Conservation (phyloP, 2,888 invertebrate species). For the Tinea semifulvella region DNA sequence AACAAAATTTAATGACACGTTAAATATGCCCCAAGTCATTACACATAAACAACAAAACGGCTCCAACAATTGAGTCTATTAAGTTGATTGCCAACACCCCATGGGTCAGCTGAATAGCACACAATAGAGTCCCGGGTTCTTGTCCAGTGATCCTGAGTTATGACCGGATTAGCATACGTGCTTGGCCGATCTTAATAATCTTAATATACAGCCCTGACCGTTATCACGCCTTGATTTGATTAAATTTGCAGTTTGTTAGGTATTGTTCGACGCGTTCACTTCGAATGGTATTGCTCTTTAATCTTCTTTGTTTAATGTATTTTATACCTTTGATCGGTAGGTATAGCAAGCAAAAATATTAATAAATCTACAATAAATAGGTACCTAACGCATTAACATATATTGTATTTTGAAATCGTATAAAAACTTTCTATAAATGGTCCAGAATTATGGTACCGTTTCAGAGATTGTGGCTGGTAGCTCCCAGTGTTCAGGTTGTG, state of each 20-base stretch:
- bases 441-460: no score
- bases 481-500: no score
- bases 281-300: no score
- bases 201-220: conserved; percentile 11
- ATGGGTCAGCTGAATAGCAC: conserved; percentile 8
- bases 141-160: conserved; percentile 15
- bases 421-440: no score
- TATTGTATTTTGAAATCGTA: no score
- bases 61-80: not conserved
- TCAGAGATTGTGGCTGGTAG: no score
- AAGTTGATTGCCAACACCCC: conserved; percentile 3
- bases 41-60: not conserved
- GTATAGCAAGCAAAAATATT: no score
- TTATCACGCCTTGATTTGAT: conserved; percentile 11
- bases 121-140: conserved; percentile 10
- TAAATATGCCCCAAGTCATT: not conserved
- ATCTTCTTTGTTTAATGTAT: no score
- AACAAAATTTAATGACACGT: not conserved
- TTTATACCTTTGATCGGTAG: no score
- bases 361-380: no score
- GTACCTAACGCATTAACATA: no score
- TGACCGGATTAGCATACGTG: conserved; percentile 14
- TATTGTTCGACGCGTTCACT: no score
- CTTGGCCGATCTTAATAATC: conserved; percentile 11
- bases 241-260: conserved; percentile 1